Base-by-base conservation (phyloP, 2,797 vertebrate species). In the Gila robusta region DNA sequence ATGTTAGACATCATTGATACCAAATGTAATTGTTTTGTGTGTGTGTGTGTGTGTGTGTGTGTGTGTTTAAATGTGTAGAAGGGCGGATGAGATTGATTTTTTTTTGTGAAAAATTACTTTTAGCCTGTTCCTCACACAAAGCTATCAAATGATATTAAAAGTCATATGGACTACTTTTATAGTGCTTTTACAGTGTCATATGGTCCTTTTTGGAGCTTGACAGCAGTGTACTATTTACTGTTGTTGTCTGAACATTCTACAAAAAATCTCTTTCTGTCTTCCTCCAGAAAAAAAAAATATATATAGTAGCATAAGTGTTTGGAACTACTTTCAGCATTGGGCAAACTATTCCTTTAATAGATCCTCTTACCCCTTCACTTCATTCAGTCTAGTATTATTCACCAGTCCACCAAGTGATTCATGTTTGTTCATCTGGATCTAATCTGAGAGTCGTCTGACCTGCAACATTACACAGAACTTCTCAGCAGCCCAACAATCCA, bases 401-500 rank as follows among this genome's bases (percentile, higher is more conserved):
- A 66, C 12, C 26, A 28, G 14, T 17, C 26, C 62, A 64, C 26
- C 62, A 28, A 10, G n/a, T 66, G 26, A 66, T 16, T 28, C 26
- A 66, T 17, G 59, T 6, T 62, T 12, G 59, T 26, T 62, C 59
- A 64, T 64, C n/a, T 64, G n/a, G 59, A 26, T 64, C 59, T 26
- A n/a, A 62, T 62, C 59, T 26, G 59, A 62, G n/a, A 62, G 5
- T 28, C 12, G 12, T 6, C 4, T 64, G 62, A 64, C 59, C 10
- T 64, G n/a, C 59, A 64, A 26, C n/a, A 64, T 64, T 6, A 28
- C 59, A 62, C 4, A 26, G 59, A 26, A 19, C 9, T 26, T 62
- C 56, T 62, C 56, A 26, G 96, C 28, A 66, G 49, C 94, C 88
- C 81, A 86, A 85, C 85, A 84, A 87, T 86, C 84, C 39, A 73